Conservation (phyloP, 2,113 vertebrate genomes). For the Onychostruthus taczanowskii region DNA sequence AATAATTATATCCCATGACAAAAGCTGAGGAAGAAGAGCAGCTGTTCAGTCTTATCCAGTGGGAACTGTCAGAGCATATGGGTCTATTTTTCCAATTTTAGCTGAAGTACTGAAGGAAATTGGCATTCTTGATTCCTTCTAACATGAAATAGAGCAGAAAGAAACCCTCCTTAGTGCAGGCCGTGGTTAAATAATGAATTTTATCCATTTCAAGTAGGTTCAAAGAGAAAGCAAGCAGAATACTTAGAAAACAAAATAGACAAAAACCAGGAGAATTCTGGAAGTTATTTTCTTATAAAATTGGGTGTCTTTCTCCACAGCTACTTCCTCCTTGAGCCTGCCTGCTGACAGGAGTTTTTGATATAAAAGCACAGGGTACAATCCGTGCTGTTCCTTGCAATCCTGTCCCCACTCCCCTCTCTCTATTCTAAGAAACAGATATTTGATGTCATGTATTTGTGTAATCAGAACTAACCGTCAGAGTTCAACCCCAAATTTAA, state of each 20-base stretch:
- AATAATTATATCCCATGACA: slow-evolving; percentile 50
- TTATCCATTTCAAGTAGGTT: slow-evolving; percentile 31
- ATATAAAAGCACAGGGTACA: neutral
- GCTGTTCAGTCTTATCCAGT: slow-evolving; percentile 42
- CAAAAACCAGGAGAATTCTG: slow-evolving; percentile 4
- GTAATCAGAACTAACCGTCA: neutral
- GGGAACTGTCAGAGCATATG: slow-evolving; percentile 50
- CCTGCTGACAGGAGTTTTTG: neutral
- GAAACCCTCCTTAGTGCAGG: neutral
- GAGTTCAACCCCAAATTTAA: neutral
- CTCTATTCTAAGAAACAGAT: neutral
- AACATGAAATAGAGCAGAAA: slow-evolving; percentile 43
- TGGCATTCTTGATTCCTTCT: slow-evolving; percentile 41
- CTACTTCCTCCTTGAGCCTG: neutral
- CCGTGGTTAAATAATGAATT: slow-evolving; percentile 37
- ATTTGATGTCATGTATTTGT: neutral
- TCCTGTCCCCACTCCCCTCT: neutral
- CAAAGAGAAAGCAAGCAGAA: slow-evolving; percentile 17
- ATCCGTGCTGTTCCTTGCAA: neutral
- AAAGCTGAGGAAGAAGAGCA: slow-evolving; percentile 49
- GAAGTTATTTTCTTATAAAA: slow-evolving; percentile 27
- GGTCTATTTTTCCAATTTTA: slow-evolving; percentile 51
- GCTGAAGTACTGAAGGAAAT: slow-evolving; percentile 31
- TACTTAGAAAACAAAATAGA: slow-evolving; percentile 20
- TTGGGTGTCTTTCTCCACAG: neutral